A percentile compares a stretch with the other conserved stretches of the same genome.
These are phyloP conservation scores for Malthinus flaveolus DNA, from an alignment of 2,888 invertebrate genomes.

Conservation along the genomic window DNA sequence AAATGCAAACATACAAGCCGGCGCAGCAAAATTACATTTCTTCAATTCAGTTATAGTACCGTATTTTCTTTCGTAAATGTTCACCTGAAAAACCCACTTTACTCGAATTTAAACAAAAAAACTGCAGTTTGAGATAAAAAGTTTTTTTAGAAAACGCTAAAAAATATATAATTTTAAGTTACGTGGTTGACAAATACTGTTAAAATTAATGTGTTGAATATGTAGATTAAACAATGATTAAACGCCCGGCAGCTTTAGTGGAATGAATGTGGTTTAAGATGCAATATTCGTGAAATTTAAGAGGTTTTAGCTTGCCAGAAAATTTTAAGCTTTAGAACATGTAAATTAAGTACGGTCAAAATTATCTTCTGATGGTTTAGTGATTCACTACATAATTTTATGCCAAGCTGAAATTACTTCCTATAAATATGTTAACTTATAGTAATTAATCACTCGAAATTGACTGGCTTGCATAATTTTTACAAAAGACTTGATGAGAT, in stretches of 20 bases:
- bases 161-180: conserved; percentile 4
- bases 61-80: conserved; percentile 3
- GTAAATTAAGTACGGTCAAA: conserved; percentile 18
- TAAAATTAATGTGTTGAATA: conserved; percentile 27
- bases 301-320: conserved; percentile 13
- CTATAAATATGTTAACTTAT: too few relatives aligned
- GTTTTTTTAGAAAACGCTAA: neutral
- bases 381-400: conserved; percentile 4
- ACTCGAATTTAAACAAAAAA: neutral
- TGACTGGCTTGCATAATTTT: too few relatives aligned
- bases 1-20: conserved; percentile 13
- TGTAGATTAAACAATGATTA: conserved; percentile 29
- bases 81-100: neutral
- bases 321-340: conserved; percentile 10
- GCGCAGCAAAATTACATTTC: conserved; percentile 14
- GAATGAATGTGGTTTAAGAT: conserved; percentile 9
- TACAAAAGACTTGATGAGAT: too few relatives aligned
- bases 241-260: conserved; percentile 5
- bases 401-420: neutral
- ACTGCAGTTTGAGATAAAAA: neutral
- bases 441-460: too few relatives aligned
- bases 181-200: conserved; percentile 24
- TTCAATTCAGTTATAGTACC: neutral
- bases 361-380: conserved; percentile 9
- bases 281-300: conserved; percentile 15